Conservation (phyloP, 2,113 vertebrate genomes). For the Dasyornis broadbenti region DNA sequence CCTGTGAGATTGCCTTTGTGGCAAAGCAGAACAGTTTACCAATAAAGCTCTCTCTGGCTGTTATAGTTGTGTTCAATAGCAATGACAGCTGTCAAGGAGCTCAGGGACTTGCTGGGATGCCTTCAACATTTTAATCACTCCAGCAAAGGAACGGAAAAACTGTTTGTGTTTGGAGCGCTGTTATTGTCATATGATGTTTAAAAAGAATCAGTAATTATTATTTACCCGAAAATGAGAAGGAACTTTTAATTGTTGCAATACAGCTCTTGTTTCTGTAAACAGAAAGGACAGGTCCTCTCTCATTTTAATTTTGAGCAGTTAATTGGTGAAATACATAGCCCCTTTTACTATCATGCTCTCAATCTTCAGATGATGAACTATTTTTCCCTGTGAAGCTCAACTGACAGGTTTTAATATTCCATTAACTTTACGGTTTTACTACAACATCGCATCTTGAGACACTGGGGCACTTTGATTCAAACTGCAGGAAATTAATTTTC, state of each 20-base stretch:
- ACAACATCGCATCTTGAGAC: conserved; percentile 48
- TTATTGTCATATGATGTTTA: not conserved
- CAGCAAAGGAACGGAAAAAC: conserved; percentile 48
- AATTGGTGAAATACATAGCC: conserved; percentile 50
- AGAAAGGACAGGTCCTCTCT: not conserved
- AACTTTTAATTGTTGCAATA: not conserved
- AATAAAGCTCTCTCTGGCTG: conserved; percentile 69
- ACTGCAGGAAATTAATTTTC: conserved; percentile 74
- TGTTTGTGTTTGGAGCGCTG: conserved; percentile 19
- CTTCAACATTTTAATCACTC: conserved; percentile 74
- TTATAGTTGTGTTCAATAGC: conserved; percentile 66
- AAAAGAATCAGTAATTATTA: conserved; percentile 29
- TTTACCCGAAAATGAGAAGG: conserved; percentile 47
- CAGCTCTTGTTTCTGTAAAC: not conserved
- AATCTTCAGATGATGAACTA: conserved; percentile 47
- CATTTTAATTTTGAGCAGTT: conserved; percentile 25
- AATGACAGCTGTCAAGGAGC: conserved; percentile 77
- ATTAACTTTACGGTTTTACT: conserved; percentile 71
- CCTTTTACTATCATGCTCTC: conserved; percentile 24
- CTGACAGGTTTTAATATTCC: conserved; percentile 74
- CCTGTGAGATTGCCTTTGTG: conserved; percentile 32
- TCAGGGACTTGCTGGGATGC: conserved; percentile 59
- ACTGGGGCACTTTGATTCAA: conserved; percentile 64
- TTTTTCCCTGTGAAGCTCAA: conserved; percentile 63
- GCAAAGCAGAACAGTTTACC: conserved; percentile 55